Percentiles rank a stretch among this genome's conserved stretches.
Evolutionary conservation across 2,888 invertebrate genomes (phyloP).

Genomic region (Cerastis rubricosa): DNA sequence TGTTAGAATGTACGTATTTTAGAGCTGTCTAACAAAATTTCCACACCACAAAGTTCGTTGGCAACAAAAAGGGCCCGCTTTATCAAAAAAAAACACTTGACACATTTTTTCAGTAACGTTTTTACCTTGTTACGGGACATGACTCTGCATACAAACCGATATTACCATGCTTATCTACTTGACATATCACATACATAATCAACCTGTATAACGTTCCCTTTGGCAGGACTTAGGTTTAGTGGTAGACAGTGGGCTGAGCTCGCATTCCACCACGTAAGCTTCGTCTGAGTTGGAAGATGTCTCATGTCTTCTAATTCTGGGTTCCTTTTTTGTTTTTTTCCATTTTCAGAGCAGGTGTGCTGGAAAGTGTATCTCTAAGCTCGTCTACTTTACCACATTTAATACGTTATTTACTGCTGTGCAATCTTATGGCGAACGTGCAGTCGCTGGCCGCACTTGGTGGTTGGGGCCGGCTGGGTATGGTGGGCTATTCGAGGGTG

Average conservation of each 20-base stretch:
- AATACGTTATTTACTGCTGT: background rate
- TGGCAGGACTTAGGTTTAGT: background rate
- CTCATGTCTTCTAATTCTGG: background rate
- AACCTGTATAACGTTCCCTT: background rate
- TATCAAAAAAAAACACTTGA: slow-evolving; percentile 28
- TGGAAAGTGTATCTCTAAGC: background rate
- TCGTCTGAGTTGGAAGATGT: background rate
- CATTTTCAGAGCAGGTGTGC: background rate
- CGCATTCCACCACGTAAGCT: background rate
- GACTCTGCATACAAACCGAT: slow-evolving; percentile 46
- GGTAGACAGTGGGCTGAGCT: background rate
- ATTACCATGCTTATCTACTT: slow-evolving; percentile 47
- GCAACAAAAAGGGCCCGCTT: slow-evolving; percentile 10
- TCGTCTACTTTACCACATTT: background rate
- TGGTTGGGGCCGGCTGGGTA: too few relatives aligned
- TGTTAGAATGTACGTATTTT: background rate
- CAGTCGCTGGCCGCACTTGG: too few relatives aligned
- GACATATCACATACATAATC: slow-evolving; percentile 21
- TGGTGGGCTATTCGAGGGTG: too few relatives aligned
- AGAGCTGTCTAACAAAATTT: background rate
- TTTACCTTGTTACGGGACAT: slow-evolving; percentile 32
- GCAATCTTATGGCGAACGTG: background rate
- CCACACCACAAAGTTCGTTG: background rate
- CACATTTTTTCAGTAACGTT: slow-evolving; percentile 8
- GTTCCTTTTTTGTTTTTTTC: background rate